phyloP scores from a whole-genome alignment of 1,140 invertebrate species.

The Pogonomyrmex barbatus region DNA sequence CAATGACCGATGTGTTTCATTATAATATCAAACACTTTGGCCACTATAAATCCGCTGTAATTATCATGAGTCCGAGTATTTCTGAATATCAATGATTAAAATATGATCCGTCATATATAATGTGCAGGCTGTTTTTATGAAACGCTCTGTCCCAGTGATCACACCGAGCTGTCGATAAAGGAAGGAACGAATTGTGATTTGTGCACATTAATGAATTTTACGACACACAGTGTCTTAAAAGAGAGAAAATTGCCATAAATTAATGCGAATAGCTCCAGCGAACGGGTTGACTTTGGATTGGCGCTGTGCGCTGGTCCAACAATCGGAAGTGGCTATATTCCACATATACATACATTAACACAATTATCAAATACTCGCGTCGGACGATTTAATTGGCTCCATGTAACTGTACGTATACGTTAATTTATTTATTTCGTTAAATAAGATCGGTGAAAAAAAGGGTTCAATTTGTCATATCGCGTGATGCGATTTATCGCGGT shows the following conservation, averaged over 20 bases:
- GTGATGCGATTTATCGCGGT: background rate
- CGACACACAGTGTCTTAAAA: background rate
- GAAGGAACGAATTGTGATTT: constrained; percentile 24
- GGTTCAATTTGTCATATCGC: background rate
- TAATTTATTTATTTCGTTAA: constrained; percentile 24
- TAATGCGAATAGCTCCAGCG: background rate
- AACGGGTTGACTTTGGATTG: constrained; percentile 22
- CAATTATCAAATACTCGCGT: constrained; percentile 31
- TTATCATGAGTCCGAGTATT: constrained; percentile 27
- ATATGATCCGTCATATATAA: constrained; percentile 10
- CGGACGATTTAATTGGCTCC: constrained; percentile 51
- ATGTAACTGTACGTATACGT: constrained; percentile 7
- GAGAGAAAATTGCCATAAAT: constrained; percentile 1
- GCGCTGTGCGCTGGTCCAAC: constrained; percentile 61
- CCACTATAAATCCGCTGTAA: background rate
- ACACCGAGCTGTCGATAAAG: constrained; percentile 39
- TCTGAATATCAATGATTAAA: constrained; percentile 31
- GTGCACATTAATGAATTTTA: constrained; percentile 35
- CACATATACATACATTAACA: constrained; percentile 34
- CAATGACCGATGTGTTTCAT: constrained; percentile 31
- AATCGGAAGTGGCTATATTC: constrained; percentile 31
- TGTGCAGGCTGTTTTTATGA: constrained; percentile 8
- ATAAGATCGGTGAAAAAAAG: constrained; percentile 17
- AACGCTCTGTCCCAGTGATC: constrained; percentile 20
- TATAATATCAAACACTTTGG: background rate